A percentile compares a stretch with the other conserved stretches of the same genome.
Evolutionary conservation across 2,888 invertebrate genomes (phyloP).

Genomic region (Sclerodermus sp.): DNA sequence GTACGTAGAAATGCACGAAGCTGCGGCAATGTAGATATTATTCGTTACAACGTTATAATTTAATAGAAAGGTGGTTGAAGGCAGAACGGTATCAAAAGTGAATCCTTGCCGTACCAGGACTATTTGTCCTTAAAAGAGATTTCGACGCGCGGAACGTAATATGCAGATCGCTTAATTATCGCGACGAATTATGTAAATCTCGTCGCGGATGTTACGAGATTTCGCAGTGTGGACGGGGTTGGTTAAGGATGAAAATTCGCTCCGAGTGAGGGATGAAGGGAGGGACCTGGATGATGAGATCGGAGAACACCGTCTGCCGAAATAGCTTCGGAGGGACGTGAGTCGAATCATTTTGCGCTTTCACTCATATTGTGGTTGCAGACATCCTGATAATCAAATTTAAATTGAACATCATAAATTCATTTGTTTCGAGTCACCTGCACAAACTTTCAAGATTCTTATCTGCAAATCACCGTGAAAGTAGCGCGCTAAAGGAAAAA

Average conservation of each 20-base stretch:
- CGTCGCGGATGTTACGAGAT: constrained; percentile 32
- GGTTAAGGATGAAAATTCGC: constrained; percentile 1
- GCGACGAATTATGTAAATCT: constrained; percentile 43
- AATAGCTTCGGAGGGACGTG: neutral
- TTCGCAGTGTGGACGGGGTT: constrained; percentile 14
- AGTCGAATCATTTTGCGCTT: neutral
- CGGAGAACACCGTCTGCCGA: constrained; percentile 7
- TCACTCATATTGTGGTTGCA: neutral
- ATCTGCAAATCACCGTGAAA: too few relatives aligned
- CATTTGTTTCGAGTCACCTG: too few relatives aligned
- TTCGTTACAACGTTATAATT: constrained; percentile 36
- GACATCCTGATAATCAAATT: too few relatives aligned
- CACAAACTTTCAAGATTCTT: too few relatives aligned
- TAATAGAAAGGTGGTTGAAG: constrained; percentile 24
- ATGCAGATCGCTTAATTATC: constrained; percentile 46
- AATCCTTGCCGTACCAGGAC: constrained; percentile 21
- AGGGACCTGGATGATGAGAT: constrained; percentile 11
- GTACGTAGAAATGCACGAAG: too few relatives aligned
- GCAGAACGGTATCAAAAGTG: constrained; percentile 11
- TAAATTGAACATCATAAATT: neutral
- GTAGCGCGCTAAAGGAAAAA: too few relatives aligned
- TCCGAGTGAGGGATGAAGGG: constrained; percentile 17
- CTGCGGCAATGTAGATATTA: constrained; percentile 36
- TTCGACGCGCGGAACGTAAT: constrained; percentile 28
- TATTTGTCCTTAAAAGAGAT: constrained; percentile 35